Conservation (phyloP, 1,140 invertebrate species). For the Sycobia sp. region DNA sequence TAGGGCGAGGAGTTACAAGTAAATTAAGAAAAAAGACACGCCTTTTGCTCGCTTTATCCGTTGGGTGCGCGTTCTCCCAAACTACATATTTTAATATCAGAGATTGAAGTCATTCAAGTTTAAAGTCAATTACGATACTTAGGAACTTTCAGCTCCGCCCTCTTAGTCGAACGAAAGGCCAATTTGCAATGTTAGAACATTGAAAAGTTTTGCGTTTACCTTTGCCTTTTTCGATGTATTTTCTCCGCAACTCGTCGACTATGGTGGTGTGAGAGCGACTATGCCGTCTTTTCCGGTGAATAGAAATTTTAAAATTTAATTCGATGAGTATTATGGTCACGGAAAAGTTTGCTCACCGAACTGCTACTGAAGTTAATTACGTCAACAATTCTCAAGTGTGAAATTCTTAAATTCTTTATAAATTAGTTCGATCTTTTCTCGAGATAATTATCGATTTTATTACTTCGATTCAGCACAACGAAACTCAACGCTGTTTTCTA, state of each 20-base stretch:
- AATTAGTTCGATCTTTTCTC: slow-evolving; percentile 3
- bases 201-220: not conserved
- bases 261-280: too few species aligned
- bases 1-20: too few species aligned
- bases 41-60: too few species aligned
- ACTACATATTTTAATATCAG: slow-evolving; percentile 16
- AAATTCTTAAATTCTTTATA: slow-evolving; percentile 10
- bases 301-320: slow-evolving; percentile 14
- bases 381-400: not conserved
- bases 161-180: not conserved
- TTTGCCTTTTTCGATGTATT: not conserved
- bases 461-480: too few species aligned
- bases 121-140: slow-evolving; percentile 12
- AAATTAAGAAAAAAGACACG: too few species aligned
- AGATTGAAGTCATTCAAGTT: not conserved
- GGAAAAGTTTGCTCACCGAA: slow-evolving; percentile 3
- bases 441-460: not conserved
- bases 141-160: not conserved
- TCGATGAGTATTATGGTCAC: slow-evolving; percentile 16
- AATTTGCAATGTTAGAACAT: slow-evolving; percentile 7
- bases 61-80: too few species aligned
- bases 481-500: too few species aligned
- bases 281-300: not conserved
- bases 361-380: not conserved
- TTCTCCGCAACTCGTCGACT: not conserved